These are phyloP conservation scores for Labia minor DNA, from an alignment of 2,888 invertebrate species.

Conservation along the genomic window DNA sequence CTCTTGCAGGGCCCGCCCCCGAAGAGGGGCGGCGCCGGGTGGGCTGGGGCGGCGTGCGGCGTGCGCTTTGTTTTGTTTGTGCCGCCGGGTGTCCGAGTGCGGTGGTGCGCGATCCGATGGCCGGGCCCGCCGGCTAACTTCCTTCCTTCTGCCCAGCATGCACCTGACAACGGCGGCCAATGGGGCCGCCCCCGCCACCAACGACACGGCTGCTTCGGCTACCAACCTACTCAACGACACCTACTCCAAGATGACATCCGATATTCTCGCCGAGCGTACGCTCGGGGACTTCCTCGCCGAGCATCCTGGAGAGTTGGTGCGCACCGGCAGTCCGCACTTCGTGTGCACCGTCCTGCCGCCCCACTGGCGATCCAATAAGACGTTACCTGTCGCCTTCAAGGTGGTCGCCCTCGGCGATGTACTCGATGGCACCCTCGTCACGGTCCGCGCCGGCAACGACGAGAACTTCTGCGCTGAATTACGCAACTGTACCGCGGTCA, in stretches of 20 bases:
- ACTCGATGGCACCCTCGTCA: slow-evolving; percentile 91
- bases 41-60: neutral
- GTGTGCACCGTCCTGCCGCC: slow-evolving; percentile 90
- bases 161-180: slow-evolving; percentile 33
- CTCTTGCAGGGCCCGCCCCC: neutral
- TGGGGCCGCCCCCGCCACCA: slow-evolving; percentile 48
- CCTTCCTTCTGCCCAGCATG: neutral
- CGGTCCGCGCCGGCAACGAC: slow-evolving; percentile 93
- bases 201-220: slow-evolving; percentile 50
- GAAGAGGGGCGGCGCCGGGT: neutral
- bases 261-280: slow-evolving; percentile 77
- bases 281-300: slow-evolving; percentile 70
- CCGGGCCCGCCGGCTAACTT: neutral
- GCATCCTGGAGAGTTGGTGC: slow-evolving; percentile 82
- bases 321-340: slow-evolving; percentile 87
- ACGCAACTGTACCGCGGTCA: slow-evolving; percentile 86
- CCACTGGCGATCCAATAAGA: slow-evolving; percentile 98
- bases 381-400: slow-evolving; percentile 92
- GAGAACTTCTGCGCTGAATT: slow-evolving; percentile 96
- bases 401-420: slow-evolving; percentile 91
- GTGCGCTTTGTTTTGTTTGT: slow-evolving; percentile 1
- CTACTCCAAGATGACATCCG: slow-evolving; percentile 80
- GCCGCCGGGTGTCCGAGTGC: no score
- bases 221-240: slow-evolving; percentile 62
- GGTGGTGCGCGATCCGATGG: neutral